Percentiles rank a stretch among this genome's conserved stretches.
These are phyloP conservation scores for Eristalis intricaria DNA, from an alignment of 2,888 invertebrate species.

Conservation along the genomic window DNA sequence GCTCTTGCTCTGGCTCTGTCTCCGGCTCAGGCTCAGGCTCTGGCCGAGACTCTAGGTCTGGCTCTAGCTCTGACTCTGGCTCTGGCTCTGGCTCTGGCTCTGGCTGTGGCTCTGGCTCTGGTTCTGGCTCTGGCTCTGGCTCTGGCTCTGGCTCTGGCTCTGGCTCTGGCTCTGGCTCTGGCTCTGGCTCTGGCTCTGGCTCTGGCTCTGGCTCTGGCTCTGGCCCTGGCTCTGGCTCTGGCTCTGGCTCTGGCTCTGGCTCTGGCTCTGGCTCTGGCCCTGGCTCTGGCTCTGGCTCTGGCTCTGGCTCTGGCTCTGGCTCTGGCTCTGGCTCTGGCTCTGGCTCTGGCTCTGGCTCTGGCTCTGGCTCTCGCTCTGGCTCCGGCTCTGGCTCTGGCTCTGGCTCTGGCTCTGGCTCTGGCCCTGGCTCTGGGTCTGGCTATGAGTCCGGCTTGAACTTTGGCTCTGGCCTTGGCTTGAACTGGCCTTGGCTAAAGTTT, in stretches of 20 bases:
- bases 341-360: neutral
- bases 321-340: neutral
- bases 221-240: neutral
- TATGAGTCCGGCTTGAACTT: neutral
- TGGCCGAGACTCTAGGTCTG: neutral
- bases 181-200: neutral
- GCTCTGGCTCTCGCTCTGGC: neutral
- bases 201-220: neutral
- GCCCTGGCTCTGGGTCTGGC: neutral
- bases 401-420: neutral
- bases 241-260: neutral
- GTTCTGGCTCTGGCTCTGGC: neutral
- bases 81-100: neutral
- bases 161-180: neutral
- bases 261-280: neutral
- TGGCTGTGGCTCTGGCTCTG: neutral
- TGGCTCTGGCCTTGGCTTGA: neutral
- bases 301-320: neutral
- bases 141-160: neutral
- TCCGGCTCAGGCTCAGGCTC: neutral
- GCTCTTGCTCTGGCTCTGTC: neutral
- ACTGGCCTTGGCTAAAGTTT: neutral
- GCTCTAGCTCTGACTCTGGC: neutral
- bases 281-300: neutral
- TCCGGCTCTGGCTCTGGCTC: neutral